These are phyloP conservation scores for Pangasius mekongensis DNA, from an alignment of 2,797 vertebrate species.

Conservation along the genomic window DNA sequence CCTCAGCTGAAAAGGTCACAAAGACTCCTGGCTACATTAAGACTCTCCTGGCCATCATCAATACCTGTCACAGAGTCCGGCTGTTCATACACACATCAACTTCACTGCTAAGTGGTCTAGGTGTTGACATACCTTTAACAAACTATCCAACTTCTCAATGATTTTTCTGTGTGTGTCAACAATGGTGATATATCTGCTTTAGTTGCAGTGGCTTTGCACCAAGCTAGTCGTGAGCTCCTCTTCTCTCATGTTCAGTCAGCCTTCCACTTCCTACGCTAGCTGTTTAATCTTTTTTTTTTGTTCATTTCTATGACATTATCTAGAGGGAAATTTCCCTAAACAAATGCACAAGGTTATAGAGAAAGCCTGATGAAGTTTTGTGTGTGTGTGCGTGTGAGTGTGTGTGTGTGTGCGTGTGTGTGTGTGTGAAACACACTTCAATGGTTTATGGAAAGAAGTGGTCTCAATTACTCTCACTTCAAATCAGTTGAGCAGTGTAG, in stretches of 20 bases:
- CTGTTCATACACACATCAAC: conserved; percentile 35
- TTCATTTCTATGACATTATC: conserved; percentile 49
- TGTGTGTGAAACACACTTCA: neutral
- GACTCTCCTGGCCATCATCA: conserved; percentile 46
- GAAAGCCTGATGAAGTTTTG: conserved; percentile 22
- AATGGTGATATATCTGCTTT: conserved; percentile 52
- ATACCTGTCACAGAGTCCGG: conserved; percentile 39
- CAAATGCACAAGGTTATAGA: conserved; percentile 41
- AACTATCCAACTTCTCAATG: conserved; percentile 36
- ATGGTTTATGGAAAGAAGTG: conserved; percentile 1
- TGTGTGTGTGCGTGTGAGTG: conserved; percentile 8
- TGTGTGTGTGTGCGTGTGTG: conserved; percentile 1
- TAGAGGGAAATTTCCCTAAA: conserved; percentile 27
- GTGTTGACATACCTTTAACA: conserved; percentile 47
- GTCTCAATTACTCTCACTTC: conserved; percentile 20
- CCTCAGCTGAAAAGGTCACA: conserved; percentile 58
- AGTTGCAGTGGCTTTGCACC: conserved; percentile 41
- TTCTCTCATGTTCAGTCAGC: conserved; percentile 46
- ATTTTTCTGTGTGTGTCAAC: conserved; percentile 46
- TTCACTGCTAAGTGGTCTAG: conserved; percentile 6
- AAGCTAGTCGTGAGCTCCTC: neutral
- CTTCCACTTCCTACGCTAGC: conserved; percentile 21
- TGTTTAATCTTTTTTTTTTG: conserved; percentile 51
- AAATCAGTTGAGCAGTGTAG: neutral
- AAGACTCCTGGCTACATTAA: conserved; percentile 41